phyloP scores from a whole-genome alignment of 2,888 invertebrate species.

The Cephonodes hylas region DNA sequence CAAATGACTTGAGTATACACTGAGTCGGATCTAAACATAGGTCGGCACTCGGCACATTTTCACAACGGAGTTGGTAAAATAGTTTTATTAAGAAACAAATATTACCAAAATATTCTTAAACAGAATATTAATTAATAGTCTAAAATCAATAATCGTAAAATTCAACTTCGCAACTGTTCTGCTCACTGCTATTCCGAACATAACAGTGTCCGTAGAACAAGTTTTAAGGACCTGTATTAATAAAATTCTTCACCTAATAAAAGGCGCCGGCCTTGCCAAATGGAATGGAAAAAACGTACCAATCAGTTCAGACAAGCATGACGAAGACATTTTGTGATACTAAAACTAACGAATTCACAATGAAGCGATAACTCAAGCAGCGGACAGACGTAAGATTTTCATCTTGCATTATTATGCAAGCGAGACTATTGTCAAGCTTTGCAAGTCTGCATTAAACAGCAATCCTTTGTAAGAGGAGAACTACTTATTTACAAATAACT shows the following conservation, averaged over 20 bases:
- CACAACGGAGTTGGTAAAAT: not conserved
- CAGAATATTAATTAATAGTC: no score
- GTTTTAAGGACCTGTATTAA: no score
- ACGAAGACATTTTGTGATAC: not conserved
- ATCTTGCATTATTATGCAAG: conserved; percentile 28
- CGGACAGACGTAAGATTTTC: conserved; percentile 27
- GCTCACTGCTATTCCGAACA: no score
- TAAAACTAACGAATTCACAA: conserved; percentile 10
- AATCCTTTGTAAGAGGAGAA: conserved; percentile 42
- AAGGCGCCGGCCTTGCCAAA: no score
- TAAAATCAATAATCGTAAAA: no score
- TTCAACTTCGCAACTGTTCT: no score
- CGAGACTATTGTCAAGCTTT: conserved; percentile 27
- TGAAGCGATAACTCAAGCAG: conserved; percentile 5
- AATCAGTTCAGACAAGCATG: not conserved
- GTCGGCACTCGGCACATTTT: not conserved
- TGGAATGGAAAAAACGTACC: no score
- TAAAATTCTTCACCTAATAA: no score
- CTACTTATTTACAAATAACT: conserved; percentile 48
- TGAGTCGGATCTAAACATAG: not conserved
- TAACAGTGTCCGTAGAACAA: no score
- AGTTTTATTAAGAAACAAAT: not conserved
- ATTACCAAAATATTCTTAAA: no score
- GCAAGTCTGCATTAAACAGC: conserved; percentile 41
- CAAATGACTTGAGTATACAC: conserved; percentile 29